phyloP scores from a whole-genome alignment of 2,888 invertebrate species.

The Choreutis nemorana region DNA sequence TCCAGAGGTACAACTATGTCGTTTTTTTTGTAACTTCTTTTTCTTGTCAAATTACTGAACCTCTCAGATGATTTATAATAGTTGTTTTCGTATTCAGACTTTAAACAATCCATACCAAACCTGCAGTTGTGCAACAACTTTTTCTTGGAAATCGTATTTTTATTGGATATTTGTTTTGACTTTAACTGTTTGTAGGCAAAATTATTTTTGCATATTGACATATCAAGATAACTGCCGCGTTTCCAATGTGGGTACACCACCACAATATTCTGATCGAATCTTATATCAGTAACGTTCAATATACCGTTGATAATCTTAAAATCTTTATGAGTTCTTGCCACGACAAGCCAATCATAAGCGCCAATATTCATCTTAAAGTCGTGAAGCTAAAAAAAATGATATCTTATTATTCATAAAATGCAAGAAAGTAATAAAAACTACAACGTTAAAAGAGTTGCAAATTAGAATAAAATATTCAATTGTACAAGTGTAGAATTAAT shows the following conservation, averaged over 20 bases:
- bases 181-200: conserved; percentile 26
- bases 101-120: conserved; percentile 13
- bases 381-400: conserved; percentile 31
- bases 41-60: conserved; percentile 31
- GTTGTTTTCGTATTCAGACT: conserved; percentile 27
- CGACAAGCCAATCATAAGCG: conserved; percentile 44
- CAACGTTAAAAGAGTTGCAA: too few species aligned
- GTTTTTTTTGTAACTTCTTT: conserved; percentile 22
- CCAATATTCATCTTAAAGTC: conserved; percentile 32
- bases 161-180: neutral
- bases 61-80: conserved; percentile 35
- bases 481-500: too few species aligned
- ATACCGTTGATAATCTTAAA: conserved; percentile 29
- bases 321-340: conserved; percentile 28
- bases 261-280: conserved; percentile 47
- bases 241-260: conserved; percentile 24
- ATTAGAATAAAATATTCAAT: too few species aligned
- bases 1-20: conserved; percentile 24
- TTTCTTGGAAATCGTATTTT: conserved; percentile 2
- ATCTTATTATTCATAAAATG: too few species aligned
- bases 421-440: too few species aligned
- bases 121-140: conserved; percentile 9
- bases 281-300: conserved; percentile 34
- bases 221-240: too few species aligned
- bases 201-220: conserved; percentile 34